phyloP scores from a whole-genome alignment of 2,888 invertebrate species.

The Lepetodrilus schrolli region DNA sequence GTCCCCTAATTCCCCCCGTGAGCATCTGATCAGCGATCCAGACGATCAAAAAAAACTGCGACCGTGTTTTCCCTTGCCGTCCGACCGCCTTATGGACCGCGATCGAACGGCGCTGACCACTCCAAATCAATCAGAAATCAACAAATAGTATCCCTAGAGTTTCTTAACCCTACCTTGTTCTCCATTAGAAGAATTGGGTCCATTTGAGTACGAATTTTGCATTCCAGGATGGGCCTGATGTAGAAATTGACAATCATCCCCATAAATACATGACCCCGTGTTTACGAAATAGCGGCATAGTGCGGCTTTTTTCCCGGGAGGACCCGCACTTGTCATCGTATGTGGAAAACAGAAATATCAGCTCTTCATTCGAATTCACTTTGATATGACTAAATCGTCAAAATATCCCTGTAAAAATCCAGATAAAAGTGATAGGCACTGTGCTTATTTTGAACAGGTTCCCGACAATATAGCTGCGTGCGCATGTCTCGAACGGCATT shows the following conservation, averaged over 20 bases:
- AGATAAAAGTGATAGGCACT: conserved; percentile 5
- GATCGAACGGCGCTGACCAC: background rate
- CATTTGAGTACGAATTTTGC: conserved; percentile 48
- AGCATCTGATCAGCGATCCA: conserved; percentile 5
- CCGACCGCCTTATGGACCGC: conserved; percentile 20
- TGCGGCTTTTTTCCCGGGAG: conserved; percentile 59
- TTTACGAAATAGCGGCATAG: conserved; percentile 64
- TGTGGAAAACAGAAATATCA: conserved; percentile 21
- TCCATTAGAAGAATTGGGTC: conserved; percentile 46
- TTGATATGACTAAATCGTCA: background rate
- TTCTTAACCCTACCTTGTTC: conserved; percentile 50
- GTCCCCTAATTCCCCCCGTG: background rate
- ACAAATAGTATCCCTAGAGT: background rate
- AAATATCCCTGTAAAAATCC: conserved; percentile 12
- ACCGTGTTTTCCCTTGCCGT: conserved; percentile 16
- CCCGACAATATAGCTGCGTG: conserved; percentile 40
- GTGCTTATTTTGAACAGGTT: conserved; percentile 48
- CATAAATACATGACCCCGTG: conserved; percentile 62
- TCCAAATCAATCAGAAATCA: conserved; percentile 3
- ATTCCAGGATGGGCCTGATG: conserved; percentile 58
- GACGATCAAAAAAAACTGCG: conserved; percentile 14
- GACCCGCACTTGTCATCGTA: conserved; percentile 61
- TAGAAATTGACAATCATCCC: conserved; percentile 66
- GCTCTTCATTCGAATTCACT: conserved; percentile 18
- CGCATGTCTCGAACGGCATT: conserved; percentile 50